These are phyloP conservation scores for Melanerpes aurifrons DNA, from an alignment of 2,113 vertebrate species.

Conservation along the genomic window DNA sequence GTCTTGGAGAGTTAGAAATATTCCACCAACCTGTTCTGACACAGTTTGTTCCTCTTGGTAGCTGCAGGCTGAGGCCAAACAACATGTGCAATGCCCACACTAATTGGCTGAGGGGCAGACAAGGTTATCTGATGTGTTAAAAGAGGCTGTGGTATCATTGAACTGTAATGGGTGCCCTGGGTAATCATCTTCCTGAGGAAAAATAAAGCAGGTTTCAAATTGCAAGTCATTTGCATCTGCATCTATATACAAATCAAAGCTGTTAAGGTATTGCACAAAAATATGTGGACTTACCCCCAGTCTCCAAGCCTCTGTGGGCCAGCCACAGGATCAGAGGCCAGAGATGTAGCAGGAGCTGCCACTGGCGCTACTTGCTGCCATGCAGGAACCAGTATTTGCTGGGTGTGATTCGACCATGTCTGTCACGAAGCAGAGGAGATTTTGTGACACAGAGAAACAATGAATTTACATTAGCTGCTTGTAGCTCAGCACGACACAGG, in stretches of 20 bases:
- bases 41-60: constrained; percentile 91
- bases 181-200: constrained; percentile 90
- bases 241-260: background rate
- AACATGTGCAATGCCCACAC: constrained; percentile 96
- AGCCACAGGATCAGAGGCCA: constrained; percentile 90
- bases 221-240: background rate
- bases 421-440: constrained; percentile 61
- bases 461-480: too few relatives aligned
- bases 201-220: constrained; percentile 34
- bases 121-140: constrained; percentile 96
- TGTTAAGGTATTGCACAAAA: background rate
- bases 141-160: constrained; percentile 92
- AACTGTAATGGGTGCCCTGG: constrained; percentile 93
- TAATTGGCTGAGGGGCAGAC: constrained; percentile 95
- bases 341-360: constrained; percentile 84
- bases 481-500: background rate
- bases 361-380: constrained; percentile 93
- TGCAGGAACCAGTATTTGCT: constrained; percentile 93
- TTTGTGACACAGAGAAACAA: rapidly evolving
- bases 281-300: constrained; percentile 86
- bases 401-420: constrained; percentile 91
- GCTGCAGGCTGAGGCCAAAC: constrained; percentile 94
- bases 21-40: constrained; percentile 88
- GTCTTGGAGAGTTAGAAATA: background rate
- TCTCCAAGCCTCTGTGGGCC: constrained; percentile 93